Conservation (phyloP, 2,113 vertebrate genomes). For the Myiozetetes cayanensis region DNA sequence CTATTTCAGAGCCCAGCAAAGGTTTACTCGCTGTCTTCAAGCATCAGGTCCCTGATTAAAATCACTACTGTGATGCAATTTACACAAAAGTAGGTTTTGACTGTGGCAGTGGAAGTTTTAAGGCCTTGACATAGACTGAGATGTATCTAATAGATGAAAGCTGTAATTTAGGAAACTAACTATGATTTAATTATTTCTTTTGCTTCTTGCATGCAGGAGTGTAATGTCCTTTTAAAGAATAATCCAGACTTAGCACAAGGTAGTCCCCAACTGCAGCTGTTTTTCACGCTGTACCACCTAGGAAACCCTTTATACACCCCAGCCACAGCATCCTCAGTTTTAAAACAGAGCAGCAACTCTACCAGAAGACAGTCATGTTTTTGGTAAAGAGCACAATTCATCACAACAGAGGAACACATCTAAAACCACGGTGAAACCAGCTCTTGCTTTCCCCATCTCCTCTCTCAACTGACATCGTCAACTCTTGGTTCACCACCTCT, state of each 20-base stretch:
- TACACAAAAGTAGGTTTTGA: background rate
- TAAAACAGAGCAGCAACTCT: background rate
- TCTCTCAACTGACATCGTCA: background rate
- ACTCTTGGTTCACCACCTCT: background rate
- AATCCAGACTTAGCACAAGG: background rate
- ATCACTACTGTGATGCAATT: background rate
- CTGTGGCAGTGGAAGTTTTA: background rate
- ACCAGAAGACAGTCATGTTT: background rate
- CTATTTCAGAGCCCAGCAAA: background rate
- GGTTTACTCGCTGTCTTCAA: background rate
- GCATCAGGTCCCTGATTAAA: background rate
- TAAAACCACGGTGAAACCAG: background rate
- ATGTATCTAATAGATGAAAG: background rate
- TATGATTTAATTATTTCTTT: background rate
- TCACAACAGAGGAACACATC: background rate
- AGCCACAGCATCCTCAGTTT: background rate
- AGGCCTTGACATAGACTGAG: background rate
- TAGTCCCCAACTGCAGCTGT: fast-evolving
- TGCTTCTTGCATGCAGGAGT: background rate
- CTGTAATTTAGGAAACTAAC: background rate
- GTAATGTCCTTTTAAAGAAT: background rate
- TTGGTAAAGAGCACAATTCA: background rate
- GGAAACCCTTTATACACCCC: background rate
- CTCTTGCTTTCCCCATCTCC: background rate
- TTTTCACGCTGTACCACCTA: fast-evolving